Evolutionary conservation across 2,113 vertebrate species (phyloP).

Genomic region (Montifringilla adamsi): DNA sequence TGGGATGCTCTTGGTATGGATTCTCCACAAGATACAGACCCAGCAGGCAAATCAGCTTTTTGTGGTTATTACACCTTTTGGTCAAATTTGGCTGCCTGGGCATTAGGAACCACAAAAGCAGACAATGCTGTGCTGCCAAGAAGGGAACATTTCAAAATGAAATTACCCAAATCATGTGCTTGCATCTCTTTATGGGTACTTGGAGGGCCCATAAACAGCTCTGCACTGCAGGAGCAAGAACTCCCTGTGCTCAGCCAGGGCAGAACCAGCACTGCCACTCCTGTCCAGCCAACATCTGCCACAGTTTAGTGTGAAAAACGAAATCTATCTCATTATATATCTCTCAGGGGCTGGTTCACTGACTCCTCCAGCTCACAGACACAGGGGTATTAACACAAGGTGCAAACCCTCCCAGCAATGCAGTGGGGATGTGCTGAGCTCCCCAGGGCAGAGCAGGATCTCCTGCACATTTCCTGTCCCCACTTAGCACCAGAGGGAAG

Average conservation of each 20-base stretch:
- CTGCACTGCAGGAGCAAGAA: not conserved
- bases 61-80: not conserved
- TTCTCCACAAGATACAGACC: not conserved
- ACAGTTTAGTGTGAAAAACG: not conserved
- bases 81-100: not conserved
- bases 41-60: not conserved
- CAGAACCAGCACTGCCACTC: not conserved
- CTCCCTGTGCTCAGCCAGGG: not conserved
- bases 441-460: not conserved
- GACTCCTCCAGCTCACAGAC: not conserved
- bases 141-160: not conserved
- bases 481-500: not conserved
- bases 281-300: not conserved
- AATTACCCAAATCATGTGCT: not conserved
- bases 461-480: accelerated
- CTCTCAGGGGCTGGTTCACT: not conserved
- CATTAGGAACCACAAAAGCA: not conserved
- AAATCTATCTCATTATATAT: not conserved
- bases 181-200: not conserved
- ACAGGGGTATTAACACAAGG: not conserved
- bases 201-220: not conserved
- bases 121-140: not conserved
- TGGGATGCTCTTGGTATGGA: not conserved
- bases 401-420: not conserved
- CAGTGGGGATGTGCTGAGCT: not conserved